Percentiles rank a stretch among this genome's conserved stretches.
Evolutionary conservation across 2,888 invertebrate genomes (phyloP).

Genomic region (Pheosia tremula): DNA sequence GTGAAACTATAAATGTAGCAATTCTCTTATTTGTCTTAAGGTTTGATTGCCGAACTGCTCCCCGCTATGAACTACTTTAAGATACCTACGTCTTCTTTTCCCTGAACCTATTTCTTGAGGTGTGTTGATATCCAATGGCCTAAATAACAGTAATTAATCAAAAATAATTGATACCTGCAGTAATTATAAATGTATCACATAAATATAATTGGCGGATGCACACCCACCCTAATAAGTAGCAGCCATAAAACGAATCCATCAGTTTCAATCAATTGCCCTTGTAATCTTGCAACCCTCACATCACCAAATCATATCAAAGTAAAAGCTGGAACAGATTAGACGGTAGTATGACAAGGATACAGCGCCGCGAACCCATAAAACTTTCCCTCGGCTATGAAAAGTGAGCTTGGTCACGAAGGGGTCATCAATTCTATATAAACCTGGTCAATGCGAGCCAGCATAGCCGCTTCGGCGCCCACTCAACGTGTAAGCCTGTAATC

Average conservation of each 20-base stretch:
- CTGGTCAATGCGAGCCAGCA: slow-evolving; percentile 40
- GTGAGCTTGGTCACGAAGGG: slow-evolving; percentile 75
- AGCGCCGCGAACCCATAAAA: slow-evolving; percentile 64
- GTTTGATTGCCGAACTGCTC: too few species aligned
- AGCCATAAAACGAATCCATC: slow-evolving; percentile 45
- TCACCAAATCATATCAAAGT: slow-evolving; percentile 42
- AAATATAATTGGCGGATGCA: not conserved
- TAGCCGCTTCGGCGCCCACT: slow-evolving; percentile 18
- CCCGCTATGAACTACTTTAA: too few species aligned
- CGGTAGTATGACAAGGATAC: slow-evolving; percentile 49
- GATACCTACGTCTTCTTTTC: too few species aligned
- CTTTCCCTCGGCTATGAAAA: slow-evolving; percentile 71
- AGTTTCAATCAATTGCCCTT: slow-evolving; percentile 43
- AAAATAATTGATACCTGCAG: not conserved
- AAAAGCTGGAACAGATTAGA: slow-evolving; percentile 57
- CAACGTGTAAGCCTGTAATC: slow-evolving; percentile 54
- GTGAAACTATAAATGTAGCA: too few species aligned
- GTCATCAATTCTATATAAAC: slow-evolving; percentile 64
- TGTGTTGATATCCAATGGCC: too few species aligned
- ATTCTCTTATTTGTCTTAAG: too few species aligned
- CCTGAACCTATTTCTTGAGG: too few species aligned
- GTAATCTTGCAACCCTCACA: slow-evolving; percentile 19
- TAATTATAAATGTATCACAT: not conserved
- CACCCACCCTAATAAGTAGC: not conserved
- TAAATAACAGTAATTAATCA: too few species aligned